Evolutionary conservation across 1,140 invertebrate species (phyloP).

Genomic region (Schlechtendalia chinensis): DNA sequence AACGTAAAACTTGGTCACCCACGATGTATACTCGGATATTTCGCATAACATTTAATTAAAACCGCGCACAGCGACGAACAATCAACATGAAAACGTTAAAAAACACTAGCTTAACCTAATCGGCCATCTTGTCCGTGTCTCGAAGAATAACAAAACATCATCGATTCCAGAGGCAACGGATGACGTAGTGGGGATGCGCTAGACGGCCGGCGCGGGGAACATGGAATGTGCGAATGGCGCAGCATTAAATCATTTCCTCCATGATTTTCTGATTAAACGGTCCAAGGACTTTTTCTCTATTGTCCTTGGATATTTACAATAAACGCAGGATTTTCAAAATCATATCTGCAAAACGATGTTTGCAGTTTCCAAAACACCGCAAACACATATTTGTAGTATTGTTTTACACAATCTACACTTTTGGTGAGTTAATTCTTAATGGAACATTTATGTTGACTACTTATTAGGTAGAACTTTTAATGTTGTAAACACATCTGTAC

Average conservation of each 20-base stretch:
- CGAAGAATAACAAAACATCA: constrained; percentile 50
- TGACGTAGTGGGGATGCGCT: constrained; percentile 32
- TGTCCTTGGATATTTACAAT: background rate
- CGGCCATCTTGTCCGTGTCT: constrained; percentile 47
- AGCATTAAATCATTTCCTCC: constrained; percentile 41
- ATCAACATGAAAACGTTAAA: constrained; percentile 33
- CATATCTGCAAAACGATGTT: background rate
- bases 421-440: no score
- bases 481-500: no score
- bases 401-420: no score
- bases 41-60: constrained; percentile 43
- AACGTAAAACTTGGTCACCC: constrained; percentile 32
- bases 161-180: constrained; percentile 31
- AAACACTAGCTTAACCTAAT: constrained; percentile 39
- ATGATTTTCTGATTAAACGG: constrained; percentile 9
- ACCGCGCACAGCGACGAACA: background rate
- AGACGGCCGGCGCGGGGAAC: constrained; percentile 28
- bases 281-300: constrained; percentile 1
- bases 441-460: no score
- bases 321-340: background rate
- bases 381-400: background rate
- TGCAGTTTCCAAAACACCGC: background rate
- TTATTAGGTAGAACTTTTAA: no score
- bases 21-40: constrained; percentile 30
- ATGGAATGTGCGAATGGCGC: constrained; percentile 45